A percentile compares a stretch with the other conserved stretches of the same genome.
These are phyloP conservation scores for Papilio machaon DNA, from an alignment of 1,140 invertebrate genomes.

Conservation along the genomic window DNA sequence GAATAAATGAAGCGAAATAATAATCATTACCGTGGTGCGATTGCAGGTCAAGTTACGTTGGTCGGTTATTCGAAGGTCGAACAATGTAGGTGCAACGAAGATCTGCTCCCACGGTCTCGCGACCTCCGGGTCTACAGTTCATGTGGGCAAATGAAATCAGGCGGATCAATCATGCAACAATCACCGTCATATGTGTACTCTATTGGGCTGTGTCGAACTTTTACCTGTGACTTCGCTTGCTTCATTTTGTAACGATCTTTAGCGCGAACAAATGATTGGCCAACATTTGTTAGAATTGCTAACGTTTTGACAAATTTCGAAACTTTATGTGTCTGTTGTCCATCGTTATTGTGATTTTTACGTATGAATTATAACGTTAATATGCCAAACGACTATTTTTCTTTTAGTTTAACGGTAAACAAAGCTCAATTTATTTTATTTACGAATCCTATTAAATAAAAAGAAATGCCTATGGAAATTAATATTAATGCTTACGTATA, in stretches of 20 bases:
- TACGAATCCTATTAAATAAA: not conserved
- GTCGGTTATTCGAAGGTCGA: constrained; percentile 42
- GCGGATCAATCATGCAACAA: constrained; percentile 69
- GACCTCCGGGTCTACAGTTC: constrained; percentile 56
- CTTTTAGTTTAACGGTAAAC: not conserved
- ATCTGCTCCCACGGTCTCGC: constrained; percentile 58
- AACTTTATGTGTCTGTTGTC: not conserved
- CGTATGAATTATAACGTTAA: not conserved
- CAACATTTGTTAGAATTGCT: constrained; percentile 17
- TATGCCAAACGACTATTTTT: not conserved
- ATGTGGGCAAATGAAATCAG: constrained; percentile 70
- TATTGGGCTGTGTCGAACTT: constrained; percentile 22
- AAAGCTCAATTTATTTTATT: not conserved
- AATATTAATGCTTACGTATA: not conserved
- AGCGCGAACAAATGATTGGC: constrained; percentile 29
- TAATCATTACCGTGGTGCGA: constrained; percentile 40
- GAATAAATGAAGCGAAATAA: constrained; percentile 35
- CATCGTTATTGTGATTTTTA: constrained; percentile 1
- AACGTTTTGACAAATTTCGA: constrained; percentile 32
- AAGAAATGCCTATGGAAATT: not conserved
- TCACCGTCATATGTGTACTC: constrained; percentile 47
- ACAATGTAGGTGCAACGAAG: constrained; percentile 45
- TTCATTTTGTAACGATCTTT: not conserved
- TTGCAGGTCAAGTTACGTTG: constrained; percentile 35
- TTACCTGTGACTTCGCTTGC: constrained; percentile 31